phyloP scores from a whole-genome alignment of 2,888 invertebrate genomes.

The Agonopterix heracliana region DNA sequence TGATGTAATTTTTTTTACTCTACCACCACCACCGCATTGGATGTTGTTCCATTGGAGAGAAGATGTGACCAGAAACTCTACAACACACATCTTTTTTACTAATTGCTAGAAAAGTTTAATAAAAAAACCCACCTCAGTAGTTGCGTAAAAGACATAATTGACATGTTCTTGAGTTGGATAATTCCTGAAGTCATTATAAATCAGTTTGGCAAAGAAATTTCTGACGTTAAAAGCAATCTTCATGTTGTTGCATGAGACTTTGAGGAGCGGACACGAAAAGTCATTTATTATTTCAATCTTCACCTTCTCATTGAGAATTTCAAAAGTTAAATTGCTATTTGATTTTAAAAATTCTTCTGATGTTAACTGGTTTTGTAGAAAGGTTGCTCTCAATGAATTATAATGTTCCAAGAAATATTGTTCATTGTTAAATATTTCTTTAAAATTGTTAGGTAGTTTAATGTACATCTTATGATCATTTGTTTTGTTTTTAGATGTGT shows the following conservation, averaged over 20 bases:
- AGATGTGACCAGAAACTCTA: no score
- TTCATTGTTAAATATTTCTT: slow-evolving; percentile 29
- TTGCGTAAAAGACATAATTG: slow-evolving; percentile 36
- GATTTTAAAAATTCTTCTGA: slow-evolving; percentile 42
- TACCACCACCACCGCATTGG: no score
- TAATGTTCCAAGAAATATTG: slow-evolving; percentile 21
- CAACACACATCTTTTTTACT: no score
- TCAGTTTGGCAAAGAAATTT: slow-evolving; percentile 43
- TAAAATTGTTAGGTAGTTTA: slow-evolving; percentile 40
- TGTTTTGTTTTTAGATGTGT: slow-evolving; percentile 10
- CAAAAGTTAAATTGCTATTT: slow-evolving; percentile 28
- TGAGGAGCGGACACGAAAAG: slow-evolving; percentile 35
- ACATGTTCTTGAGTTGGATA: slow-evolving; percentile 29
- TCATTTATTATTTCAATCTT: slow-evolving; percentile 36
- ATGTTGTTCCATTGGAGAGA: no score
- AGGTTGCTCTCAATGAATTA: slow-evolving; percentile 25
- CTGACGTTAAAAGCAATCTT: slow-evolving; percentile 36
- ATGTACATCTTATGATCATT: slow-evolving; percentile 35
- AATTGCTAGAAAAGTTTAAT: no score
- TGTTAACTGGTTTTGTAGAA: slow-evolving; percentile 30
- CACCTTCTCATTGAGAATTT: slow-evolving; percentile 34
- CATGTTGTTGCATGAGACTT: slow-evolving; percentile 34
- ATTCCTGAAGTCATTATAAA: slow-evolving; percentile 29
- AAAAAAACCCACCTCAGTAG: slow-evolving; percentile 43
- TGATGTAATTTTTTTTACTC: no score